These are phyloP conservation scores for Acronicta psi DNA, from an alignment of 2,888 invertebrate species.

Conservation along the genomic window DNA sequence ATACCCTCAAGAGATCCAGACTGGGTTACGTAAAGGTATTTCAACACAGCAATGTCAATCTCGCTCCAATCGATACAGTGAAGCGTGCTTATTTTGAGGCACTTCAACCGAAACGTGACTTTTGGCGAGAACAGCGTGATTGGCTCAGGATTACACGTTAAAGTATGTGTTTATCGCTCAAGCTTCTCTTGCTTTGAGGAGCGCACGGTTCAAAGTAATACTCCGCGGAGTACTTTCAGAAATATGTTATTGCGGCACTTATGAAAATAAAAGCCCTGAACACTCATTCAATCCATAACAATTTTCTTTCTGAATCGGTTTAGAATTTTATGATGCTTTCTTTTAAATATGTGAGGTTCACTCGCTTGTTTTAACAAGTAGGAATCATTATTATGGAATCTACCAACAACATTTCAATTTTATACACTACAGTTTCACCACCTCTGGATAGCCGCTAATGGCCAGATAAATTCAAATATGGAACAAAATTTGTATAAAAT, in stretches of 20 bases:
- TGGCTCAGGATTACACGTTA: constrained; percentile 38
- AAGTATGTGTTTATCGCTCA: constrained; percentile 46
- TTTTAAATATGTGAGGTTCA: too few relatives aligned
- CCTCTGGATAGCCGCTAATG: too few relatives aligned
- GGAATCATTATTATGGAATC: too few relatives aligned
- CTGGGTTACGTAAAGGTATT: constrained; percentile 7
- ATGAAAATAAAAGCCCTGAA: background rate
- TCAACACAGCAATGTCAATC: constrained; percentile 23
- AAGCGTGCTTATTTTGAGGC: constrained; percentile 45
- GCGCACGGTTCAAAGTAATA: constrained; percentile 23
- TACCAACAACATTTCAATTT: too few relatives aligned
- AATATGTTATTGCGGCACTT: constrained; percentile 1
- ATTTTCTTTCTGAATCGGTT: too few relatives aligned
- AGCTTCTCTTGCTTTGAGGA: constrained; percentile 34
- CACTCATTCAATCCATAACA: background rate
- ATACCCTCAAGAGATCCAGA: background rate
- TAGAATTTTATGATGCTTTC: background rate
- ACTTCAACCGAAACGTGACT: constrained; percentile 47
- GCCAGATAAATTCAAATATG: too few relatives aligned
- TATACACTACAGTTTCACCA: too few relatives aligned
- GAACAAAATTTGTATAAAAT: too few relatives aligned
- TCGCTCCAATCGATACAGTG: constrained; percentile 33
- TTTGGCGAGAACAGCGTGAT: constrained; percentile 43
- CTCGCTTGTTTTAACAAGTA: too few relatives aligned
- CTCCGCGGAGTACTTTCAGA: background rate